Evolutionary conservation across 2,888 invertebrate genomes (phyloP), one percentile per base, ranked within the genome.

Genomic region (Sipha maydis): DNA sequence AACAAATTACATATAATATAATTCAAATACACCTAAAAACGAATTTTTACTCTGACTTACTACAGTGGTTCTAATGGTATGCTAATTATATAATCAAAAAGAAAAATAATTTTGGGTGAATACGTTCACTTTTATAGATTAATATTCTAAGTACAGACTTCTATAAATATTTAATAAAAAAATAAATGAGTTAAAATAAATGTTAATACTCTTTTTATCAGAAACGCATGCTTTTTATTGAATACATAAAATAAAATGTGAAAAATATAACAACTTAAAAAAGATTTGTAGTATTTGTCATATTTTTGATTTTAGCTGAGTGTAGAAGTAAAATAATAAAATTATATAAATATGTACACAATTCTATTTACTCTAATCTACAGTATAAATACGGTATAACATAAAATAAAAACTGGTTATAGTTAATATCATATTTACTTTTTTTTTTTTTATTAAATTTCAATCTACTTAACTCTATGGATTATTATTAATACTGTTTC

Each of bases 271-370:
- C 17, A 7, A 34, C 34, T 61, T n/a, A 79, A 48, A 69, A 79
- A 61, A 34, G 5, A 3, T 79, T n/a, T 4, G n/a, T 61, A 25
- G n/a, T n/a, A 79, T 79, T 79, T 34, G n/a, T 61, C 61, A 38
- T 79, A 38, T 21, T 79, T 79, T 79, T 61, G 5, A 56, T 79
- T 79, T 79, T 38, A 34, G 61, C 61, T 61, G n/a, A 56, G 34
- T 38, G 34, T 7, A 61, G 34, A 34, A 61, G 21, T 34, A 61
- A 34, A 61, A 56, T 2, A 34, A 34, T 34, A 34, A 34, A 79
- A 38, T 14, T 48, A 48, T 48, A 48, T 48, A 48, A 48, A 14
- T 48, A 48, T 48, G 41, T 41, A 14, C 14, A 48, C 3, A 14
- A 78, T 54, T 56, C 31, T 21, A 11, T 56, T 56, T 34, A 14